Conservation (phyloP, 1,140 invertebrate genomes). For the Himalopsyche phryganea region DNA sequence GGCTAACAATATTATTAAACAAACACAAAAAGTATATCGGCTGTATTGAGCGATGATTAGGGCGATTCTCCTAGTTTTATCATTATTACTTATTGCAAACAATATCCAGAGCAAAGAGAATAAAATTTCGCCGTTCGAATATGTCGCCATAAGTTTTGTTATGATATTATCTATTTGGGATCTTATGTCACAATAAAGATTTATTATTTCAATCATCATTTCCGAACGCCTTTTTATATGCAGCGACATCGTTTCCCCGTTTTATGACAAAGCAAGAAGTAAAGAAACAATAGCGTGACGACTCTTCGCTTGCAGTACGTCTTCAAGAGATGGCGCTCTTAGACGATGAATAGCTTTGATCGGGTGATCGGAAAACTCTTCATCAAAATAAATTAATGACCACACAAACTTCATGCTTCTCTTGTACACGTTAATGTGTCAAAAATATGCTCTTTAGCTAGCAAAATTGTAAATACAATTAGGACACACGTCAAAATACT, state of each 20-base stretch:
- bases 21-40: too few species aligned
- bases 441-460: too few species aligned
- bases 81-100: too few species aligned
- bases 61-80: too few species aligned
- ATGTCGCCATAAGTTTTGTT: conserved; percentile 1
- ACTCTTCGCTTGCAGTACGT: conserved; percentile 15
- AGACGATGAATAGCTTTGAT: background rate
- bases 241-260: conserved; percentile 26
- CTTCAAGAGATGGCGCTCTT: background rate
- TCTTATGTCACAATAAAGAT: conserved; percentile 33
- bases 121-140: conserved; percentile 5
- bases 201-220: conserved; percentile 36
- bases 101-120: conserved; percentile 13
- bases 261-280: conserved; percentile 24
- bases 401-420: too few species aligned
- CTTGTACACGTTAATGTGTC: too few species aligned
- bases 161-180: conserved; percentile 22
- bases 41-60: too few species aligned
- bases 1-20: too few species aligned
- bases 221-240: conserved; percentile 29
- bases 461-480: too few species aligned
- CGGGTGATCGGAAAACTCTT: background rate
- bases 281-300: conserved; percentile 27
- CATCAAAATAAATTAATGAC: too few species aligned
- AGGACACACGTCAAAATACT: too few species aligned